Conservation (phyloP, 1,140 invertebrate genomes). For the Drosophila murphyi region DNA sequence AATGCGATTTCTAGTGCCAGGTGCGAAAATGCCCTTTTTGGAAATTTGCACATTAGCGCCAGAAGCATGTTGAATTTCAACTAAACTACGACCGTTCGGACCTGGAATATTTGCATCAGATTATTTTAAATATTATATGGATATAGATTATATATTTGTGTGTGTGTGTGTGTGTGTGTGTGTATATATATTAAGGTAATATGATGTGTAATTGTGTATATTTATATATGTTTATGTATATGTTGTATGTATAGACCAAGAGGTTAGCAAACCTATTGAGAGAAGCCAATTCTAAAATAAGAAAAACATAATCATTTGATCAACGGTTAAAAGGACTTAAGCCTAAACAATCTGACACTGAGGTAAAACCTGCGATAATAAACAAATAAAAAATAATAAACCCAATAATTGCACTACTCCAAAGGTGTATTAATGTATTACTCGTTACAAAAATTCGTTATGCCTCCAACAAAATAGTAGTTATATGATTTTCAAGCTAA, state of each 20-base stretch:
- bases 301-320: slow-evolving; percentile 5
- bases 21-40: slow-evolving; percentile 98
- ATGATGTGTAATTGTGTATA: slow-evolving; percentile 6
- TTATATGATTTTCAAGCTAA: neutral
- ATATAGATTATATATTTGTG: slow-evolving; percentile 7
- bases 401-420: slow-evolving; percentile 53
- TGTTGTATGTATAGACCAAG: neutral
- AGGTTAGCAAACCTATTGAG: neutral
- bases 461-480: slow-evolving; percentile 24
- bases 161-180: slow-evolving; percentile 18
- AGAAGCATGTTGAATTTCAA: slow-evolving; percentile 98
- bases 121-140: slow-evolving; percentile 63
- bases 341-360: slow-evolving; percentile 60
- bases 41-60: slow-evolving; percentile 99
- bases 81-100: slow-evolving; percentile 96
- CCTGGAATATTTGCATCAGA: slow-evolving; percentile 85
- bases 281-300: neutral
- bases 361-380: slow-evolving; percentile 53
- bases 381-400: slow-evolving; percentile 52
- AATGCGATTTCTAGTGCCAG: slow-evolving; percentile 97
- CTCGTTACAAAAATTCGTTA: slow-evolving; percentile 63
- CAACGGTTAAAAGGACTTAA: slow-evolving; percentile 30
- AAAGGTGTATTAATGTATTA: slow-evolving; percentile 22
- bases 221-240: neutral
- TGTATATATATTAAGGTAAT: slow-evolving; percentile 13